Evolutionary conservation across 2,888 invertebrate genomes (phyloP).

Genomic region (Catocala nupta): DNA sequence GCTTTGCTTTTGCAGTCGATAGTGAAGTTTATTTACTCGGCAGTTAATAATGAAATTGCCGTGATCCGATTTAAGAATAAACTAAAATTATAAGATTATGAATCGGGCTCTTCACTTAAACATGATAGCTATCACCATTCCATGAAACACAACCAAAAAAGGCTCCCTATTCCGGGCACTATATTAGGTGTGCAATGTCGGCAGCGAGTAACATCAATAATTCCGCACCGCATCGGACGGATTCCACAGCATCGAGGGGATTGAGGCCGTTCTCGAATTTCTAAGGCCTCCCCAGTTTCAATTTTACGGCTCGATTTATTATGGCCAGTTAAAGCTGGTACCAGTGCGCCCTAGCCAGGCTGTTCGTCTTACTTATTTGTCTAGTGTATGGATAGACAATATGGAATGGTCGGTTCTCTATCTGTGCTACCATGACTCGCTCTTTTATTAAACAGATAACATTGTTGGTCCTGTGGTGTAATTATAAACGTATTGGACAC

Average conservation of each 20-base stretch:
- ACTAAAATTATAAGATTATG: too few species aligned
- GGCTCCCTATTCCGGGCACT: not conserved
- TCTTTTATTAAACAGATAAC: too few species aligned
- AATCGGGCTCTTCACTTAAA: not conserved
- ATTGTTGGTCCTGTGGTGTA: too few species aligned
- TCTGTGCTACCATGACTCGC: too few species aligned
- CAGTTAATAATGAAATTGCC: too few species aligned
- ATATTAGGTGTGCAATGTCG: slow-evolving; percentile 22
- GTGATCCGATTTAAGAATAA: too few species aligned
- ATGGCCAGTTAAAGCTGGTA: slow-evolving; percentile 30
- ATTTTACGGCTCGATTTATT: slow-evolving; percentile 54
- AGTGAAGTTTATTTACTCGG: too few species aligned
- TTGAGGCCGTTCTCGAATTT: slow-evolving; percentile 51
- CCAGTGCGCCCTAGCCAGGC: not conserved
- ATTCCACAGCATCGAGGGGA: slow-evolving; percentile 52
- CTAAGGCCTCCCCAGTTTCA: slow-evolving; percentile 48
- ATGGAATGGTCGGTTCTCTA: too few species aligned
- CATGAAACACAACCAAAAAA: not conserved
- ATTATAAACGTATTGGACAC: too few species aligned
- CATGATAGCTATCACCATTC: not conserved
- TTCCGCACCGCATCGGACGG: slow-evolving; percentile 63
- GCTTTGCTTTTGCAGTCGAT: too few species aligned
- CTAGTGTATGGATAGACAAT: not conserved
- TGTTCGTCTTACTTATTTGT: slow-evolving; percentile 41
- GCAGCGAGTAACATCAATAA: slow-evolving; percentile 64